Base-by-base conservation (phyloP, 2,797 vertebrate genomes). In the Phrynocephalus vlangalii region DNA sequence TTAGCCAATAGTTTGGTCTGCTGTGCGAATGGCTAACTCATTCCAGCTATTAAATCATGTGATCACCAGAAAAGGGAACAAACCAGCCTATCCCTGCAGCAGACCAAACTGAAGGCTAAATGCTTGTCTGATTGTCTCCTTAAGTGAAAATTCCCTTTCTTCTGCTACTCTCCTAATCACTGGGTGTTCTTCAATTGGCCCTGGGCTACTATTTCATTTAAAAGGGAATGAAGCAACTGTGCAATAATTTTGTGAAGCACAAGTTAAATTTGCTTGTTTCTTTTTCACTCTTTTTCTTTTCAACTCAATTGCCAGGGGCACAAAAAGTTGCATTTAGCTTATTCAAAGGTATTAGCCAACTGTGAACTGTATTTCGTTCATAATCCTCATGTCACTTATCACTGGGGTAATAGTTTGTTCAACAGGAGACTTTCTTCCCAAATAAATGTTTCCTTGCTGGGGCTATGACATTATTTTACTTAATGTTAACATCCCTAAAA, bases 401-500 rank as follows among this genome's bases (percentile, higher is more conserved):
- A 50, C 0, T 48, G 18, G 9, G 6, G 8, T 63, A 38, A 52
- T 26, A 20, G 33, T 71, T 70, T 79, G 48, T 9, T 79, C 67
- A 78, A 78, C 52, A 78, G 10, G 6, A 70, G 6, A 18, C 52
- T 16, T 22, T 11, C 1, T 38, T 38, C 33, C 30, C 13, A 24
- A 22, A 9, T 1, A 60, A 78, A 66, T 6, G 15, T 48, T 1
- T 52, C 38, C 30, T 81, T n/a, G 18, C 38, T 33, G 13, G 22
- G 8, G 30, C 16, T n/a, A 10, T 5, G 44, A 33, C 18, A 77
- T 11, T 0, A 77, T 11, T 0, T 0, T 10, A 3, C 77, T 18
- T 60, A 5, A 16, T 50, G 0, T 0, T 50, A 1, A 10, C 0
- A 6, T 1, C 11, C 77, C 38, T 0, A 1, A 38, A 60, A 79